Evolutionary conservation across 2,888 invertebrate species (phyloP), one percentile per base, ranked within the genome.

Genomic region (Isoperla grammatica): DNA sequence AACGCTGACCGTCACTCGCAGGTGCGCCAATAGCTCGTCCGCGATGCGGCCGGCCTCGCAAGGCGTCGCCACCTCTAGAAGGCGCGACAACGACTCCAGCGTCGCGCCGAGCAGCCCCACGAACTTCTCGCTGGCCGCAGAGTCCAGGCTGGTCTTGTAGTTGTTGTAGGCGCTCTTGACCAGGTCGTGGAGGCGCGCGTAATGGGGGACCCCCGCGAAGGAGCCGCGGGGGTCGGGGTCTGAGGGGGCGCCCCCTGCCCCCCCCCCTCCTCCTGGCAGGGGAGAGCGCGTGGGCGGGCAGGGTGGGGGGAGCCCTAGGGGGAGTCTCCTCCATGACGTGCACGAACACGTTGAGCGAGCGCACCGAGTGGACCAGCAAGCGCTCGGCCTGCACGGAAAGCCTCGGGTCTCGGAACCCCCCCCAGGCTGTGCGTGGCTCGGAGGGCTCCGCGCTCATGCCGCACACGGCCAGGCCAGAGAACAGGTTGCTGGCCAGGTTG

Each of bases 121-220:
- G 71, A 94, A 88, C 73, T 84, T 84, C 70, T 88, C 86, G 66
- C 88, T 88, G 37, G 85, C 83, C 67, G 85, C 53, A 2, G 53
- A 35, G 17, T 53, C 53, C 6, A 53, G 39, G 20, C 37, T 53
- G 72, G 90, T 92, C 82, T 90, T 91, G 75, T 93, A 92, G 78
- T 90, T 95, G 23, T 86, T 85, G 74, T 91, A 89, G 2, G 92
- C 87, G 65, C 87, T 86, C 71, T 85, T 87, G 59, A 95, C 73
- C 56, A 84, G 83, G 60, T 91, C 91, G 73, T 89, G 89, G 61
- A 95, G 79, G 74, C 88, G 90, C 79, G 90, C 81, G 72, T 95
- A 95, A 72, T 92, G 88, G 0, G 89, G 85, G 62, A 86, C 82
- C 60, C 71, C 71, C 62, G 73, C 71, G 65, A 77, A 79, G 19